Base-by-base conservation (phyloP, 2,113 vertebrate species). In the Sander lucioperca region DNA sequence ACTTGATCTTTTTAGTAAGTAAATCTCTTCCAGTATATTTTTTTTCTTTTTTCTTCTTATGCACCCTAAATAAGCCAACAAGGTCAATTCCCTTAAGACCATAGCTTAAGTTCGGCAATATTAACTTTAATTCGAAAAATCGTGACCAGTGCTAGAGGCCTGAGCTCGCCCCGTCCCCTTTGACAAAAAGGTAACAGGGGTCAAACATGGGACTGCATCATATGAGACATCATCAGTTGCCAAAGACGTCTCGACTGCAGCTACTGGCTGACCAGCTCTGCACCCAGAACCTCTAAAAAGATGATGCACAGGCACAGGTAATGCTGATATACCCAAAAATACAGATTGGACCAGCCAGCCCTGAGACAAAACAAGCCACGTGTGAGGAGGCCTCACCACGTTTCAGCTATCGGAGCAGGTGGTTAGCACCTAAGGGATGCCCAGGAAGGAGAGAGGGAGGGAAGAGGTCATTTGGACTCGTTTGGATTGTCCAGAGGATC, bases 1-100 rank as follows among this genome's bases (percentile, higher is more conserved):
- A 90, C 73, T 93, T 91, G 85, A 92, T 89, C 51, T 91, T 92
- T 93, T 90, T 86, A 87, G 89, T 92, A 91, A 92, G 93, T 95
- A 94, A 95, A 94, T 93, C 85, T 92, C 87, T 92, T 93, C 83
- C 87, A 90, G 89, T 95, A 92, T 86, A 86, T 62, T n/a, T 27
- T 27, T 27, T 27, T 27, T 27, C 27, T 27, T 80, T 77, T 80
- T 51, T 67, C 51, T 71, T 67, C 77, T 91, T 94, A 61, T 23
- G 86, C 87, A 90, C 86, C 82, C 61, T 78, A 84, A 77, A 62
- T 25, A 66, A 30, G 87, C 87, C 91, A 58, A 65, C 76, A 79
- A 79, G 89, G 86, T 74, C 56, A 45, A 66, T 68, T 77, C 76
- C 91, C 81, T 90, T 74, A 74, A 85, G 85, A 86, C 77, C 30